Evolutionary conservation across 2,797 vertebrate species (phyloP).

Genomic region (Hypotaenidia philippensis): DNA sequence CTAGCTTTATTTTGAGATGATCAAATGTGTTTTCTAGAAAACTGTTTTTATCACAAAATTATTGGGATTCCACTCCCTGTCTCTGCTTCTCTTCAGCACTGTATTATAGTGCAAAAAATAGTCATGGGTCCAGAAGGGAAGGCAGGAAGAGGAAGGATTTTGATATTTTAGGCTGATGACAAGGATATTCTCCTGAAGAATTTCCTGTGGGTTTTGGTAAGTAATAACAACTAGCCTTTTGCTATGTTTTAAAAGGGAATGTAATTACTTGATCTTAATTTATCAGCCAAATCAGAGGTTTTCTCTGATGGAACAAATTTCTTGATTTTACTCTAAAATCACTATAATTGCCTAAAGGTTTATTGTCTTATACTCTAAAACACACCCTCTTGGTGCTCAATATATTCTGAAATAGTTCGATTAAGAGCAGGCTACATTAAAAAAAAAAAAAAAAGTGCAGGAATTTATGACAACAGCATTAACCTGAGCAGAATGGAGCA

Average conservation of each 20-base stretch:
- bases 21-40: background rate
- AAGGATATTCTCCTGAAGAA: background rate
- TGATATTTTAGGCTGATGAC: background rate
- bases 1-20: background rate
- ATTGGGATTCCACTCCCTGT: fast-evolving
- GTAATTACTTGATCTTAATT: background rate
- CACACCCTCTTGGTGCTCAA: background rate
- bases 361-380: background rate
- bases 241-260: background rate
- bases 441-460: background rate
- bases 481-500: background rate
- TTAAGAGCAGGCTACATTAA: background rate
- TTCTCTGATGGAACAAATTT: background rate
- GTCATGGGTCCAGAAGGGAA: background rate
- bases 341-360: background rate
- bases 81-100: background rate
- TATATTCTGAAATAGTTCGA: background rate
- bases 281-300: background rate
- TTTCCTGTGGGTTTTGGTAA: background rate
- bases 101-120: background rate
- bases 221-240: background rate
- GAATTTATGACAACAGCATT: background rate
- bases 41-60: background rate
- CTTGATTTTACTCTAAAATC: background rate
- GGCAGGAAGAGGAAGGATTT: background rate